Evolutionary conservation across 2,888 invertebrate genomes (phyloP).

Genomic region (Chloromyia formosa): DNA sequence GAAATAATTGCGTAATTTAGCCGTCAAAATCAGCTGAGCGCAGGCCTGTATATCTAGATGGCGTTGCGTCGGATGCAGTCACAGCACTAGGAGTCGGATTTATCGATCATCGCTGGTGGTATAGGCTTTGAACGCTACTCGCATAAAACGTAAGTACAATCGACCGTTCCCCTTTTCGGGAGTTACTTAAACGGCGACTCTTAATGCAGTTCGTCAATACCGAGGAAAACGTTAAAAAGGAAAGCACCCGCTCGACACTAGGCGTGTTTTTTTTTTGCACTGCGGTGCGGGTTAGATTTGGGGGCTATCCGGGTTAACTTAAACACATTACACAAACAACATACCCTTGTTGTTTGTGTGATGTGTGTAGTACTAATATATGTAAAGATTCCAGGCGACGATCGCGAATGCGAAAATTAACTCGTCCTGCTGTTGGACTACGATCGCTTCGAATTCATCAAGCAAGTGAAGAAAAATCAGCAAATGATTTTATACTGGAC

Average conservation of each 20-base stretch:
- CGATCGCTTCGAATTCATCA: too few relatives aligned
- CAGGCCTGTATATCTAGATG: too few relatives aligned
- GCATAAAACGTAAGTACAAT: conserved; percentile 69
- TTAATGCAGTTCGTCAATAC: conserved; percentile 68
- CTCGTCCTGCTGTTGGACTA: conserved; percentile 93
- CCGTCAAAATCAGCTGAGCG: too few relatives aligned
- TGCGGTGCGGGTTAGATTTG: too few relatives aligned
- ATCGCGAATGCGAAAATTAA: conserved; percentile 97
- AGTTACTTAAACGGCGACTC: too few relatives aligned
- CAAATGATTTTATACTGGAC: conserved; percentile 96
- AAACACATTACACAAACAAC: too few relatives aligned
- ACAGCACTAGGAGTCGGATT: conserved; percentile 65
- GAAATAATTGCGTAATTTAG: too few relatives aligned
- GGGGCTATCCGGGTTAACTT: too few relatives aligned
- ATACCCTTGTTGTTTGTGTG: too few relatives aligned
- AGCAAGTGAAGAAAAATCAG: conserved; percentile 86
- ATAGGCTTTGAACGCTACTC: conserved; percentile 88
- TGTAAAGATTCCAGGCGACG: conserved; percentile 88
- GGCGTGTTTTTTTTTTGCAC: too few relatives aligned
- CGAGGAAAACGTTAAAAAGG: conserved; percentile 76
- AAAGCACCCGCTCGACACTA: conserved; percentile 92
- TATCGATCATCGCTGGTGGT: conserved; percentile 94
- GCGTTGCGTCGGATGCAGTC: conserved; percentile 76
- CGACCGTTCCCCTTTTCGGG: not conserved
- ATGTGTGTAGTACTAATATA: conserved; percentile 88